Evolutionary conservation across 2,888 invertebrate genomes (phyloP).

Genomic region (Eucriotettix oculatus): DNA sequence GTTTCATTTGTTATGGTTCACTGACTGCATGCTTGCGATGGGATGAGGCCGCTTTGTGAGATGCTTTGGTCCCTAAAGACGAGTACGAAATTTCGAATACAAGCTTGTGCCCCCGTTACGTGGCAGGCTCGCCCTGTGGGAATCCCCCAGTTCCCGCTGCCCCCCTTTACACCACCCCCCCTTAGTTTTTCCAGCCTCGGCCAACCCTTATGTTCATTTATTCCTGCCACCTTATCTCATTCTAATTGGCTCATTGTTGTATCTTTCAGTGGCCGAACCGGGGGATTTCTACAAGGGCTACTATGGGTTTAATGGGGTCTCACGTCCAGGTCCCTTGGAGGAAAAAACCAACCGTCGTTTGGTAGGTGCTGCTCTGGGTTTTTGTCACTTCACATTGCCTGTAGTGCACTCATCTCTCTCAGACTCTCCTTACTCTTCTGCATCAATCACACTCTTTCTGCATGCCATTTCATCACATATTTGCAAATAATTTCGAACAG

Average conservation of each 20-base stretch:
- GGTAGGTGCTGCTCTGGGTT: constrained; percentile 38
- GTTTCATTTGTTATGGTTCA: too few relatives aligned
- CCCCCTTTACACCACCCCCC: not conserved
- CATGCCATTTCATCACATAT: too few relatives aligned
- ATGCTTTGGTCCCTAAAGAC: too few relatives aligned
- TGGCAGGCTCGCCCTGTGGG: constrained; percentile 10
- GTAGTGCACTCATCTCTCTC: constrained; percentile 3
- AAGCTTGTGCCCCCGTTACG: not conserved
- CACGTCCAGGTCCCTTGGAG: constrained; percentile 32
- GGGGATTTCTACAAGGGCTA: constrained; percentile 69
- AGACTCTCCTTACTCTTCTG: constrained; percentile 12
- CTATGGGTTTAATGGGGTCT: constrained; percentile 50
- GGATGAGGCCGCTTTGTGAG: too few relatives aligned
- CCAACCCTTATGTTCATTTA: not conserved
- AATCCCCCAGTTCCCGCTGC: constrained; percentile 8
- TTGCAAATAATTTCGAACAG: too few relatives aligned
- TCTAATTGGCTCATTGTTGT: constrained; percentile 3
- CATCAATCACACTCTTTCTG: not conserved
- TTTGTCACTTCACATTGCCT: constrained; percentile 7
- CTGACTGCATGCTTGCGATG: too few relatives aligned
- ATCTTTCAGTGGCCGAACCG: constrained; percentile 39
- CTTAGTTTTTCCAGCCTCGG: not conserved
- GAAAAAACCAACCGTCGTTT: constrained; percentile 48
- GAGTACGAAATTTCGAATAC: too few relatives aligned
- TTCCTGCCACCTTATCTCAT: not conserved